phyloP scores from a whole-genome alignment of 1,140 invertebrate species.

The Rhagoletis pomonella region DNA sequence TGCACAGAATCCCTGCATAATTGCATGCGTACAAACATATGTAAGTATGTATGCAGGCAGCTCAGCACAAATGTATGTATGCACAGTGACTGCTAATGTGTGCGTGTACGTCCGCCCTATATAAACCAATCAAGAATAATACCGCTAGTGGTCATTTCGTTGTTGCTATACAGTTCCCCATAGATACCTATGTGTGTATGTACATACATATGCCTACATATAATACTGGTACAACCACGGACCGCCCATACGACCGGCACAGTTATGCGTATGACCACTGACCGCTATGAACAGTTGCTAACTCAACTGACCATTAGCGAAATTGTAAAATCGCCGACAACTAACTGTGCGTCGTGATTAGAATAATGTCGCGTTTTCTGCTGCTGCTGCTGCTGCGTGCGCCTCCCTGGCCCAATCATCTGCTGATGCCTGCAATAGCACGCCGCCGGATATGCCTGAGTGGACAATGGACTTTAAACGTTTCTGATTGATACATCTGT shows the following conservation, averaged over 20 bases:
- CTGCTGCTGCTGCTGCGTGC: background rate
- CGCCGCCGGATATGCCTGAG: conserved; percentile 28
- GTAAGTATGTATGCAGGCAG: no score
- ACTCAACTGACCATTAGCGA: background rate
- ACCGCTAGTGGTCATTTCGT: background rate
- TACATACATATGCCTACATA: no score
- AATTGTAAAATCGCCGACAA: background rate
- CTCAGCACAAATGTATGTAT: background rate
- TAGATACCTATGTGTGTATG: no score
- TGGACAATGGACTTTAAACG: conserved; percentile 40
- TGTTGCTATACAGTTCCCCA: background rate
- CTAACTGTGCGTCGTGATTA: conserved; percentile 30
- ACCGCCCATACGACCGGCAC: background rate
- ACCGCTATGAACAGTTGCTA: background rate
- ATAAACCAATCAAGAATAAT: background rate
- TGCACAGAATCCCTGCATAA: no score
- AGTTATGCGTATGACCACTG: background rate
- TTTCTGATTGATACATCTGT: background rate
- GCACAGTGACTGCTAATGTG: background rate
- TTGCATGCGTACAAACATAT: background rate
- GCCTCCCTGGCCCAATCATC: background rate
- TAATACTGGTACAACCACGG: background rate
- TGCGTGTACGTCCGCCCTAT: background rate
- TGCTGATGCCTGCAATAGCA: background rate
- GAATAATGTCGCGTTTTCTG: background rate